Base-by-base conservation (phyloP, 2,113 vertebrate species). In the Pygoscelis antarcticus region DNA sequence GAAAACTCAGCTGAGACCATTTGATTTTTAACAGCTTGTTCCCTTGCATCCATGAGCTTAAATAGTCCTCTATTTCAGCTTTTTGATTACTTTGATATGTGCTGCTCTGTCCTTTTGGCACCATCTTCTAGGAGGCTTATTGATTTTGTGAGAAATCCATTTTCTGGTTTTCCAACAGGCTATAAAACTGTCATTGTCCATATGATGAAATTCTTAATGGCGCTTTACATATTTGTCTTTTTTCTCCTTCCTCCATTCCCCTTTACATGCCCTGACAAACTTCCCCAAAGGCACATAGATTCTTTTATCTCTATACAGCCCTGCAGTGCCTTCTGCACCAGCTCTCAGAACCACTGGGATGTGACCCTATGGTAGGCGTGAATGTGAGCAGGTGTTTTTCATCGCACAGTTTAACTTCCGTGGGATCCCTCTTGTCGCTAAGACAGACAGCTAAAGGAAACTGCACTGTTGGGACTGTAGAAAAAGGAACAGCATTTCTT, bases 121-220 rank as follows among this genome's bases (percentile, higher is more conserved):
- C 25, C 55, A 61, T 75, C 89, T 96, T 88, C 88, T 54, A 70
- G 30, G 47, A 93, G 72, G 70, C 68, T 93, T 89, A 95, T 42
- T 75, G 89, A 96, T 96, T 96, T 97, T 95, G 84, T 49, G 55
- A 93, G 95, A 90, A 93, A 89, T 66, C 76, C 47, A 90, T 89
- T 97, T 78, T 83, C 61, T 92, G 58, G 18, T 76, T 96, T 97
- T 97, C 87, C 54, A 93, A 79, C 89, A 91, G 76, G 62, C 90
- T 94, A 65, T 92, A 95, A 97, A 95, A 93, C 75, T 95, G 79
- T 96, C 90, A 91, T 75, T 69, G 60, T 77, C 60, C 40, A 83
- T 92, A 71, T 81, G 71, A 94, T 75, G 70, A 91, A 91, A 93
- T 96, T 90, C 65, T 83, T 92, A 90, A 54, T 4, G 16, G 42